These are phyloP conservation scores for Patiria pectinifera DNA, from an alignment of 53 echinoderm and acorn worm species.

Conservation along the genomic window DNA sequence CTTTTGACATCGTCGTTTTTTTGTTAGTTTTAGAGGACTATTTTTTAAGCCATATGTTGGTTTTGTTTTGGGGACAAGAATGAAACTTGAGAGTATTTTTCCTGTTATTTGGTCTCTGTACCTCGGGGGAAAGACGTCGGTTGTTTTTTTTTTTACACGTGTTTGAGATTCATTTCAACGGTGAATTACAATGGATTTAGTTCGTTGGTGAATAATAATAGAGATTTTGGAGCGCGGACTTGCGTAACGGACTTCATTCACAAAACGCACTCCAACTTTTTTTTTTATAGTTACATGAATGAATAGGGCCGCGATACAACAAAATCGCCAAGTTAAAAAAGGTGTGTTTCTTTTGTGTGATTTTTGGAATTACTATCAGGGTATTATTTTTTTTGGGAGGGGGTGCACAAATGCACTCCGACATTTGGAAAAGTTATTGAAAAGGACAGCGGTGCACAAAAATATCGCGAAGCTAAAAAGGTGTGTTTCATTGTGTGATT, in stretches of 20 bases:
- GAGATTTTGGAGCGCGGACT: not conserved
- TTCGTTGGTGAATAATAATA: not conserved
- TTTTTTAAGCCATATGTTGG: slow-evolving; percentile 4
- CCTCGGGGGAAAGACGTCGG: not conserved
- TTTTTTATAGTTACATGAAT: too few species aligned
- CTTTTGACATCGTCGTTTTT: not conserved
- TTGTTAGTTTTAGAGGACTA: not conserved
- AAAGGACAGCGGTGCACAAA: not conserved
- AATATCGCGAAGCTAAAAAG: not conserved
- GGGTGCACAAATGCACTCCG: not conserved
- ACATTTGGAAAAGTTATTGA: not conserved
- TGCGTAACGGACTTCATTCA: too few species aligned
- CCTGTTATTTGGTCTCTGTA: not conserved
- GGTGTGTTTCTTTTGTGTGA: too few species aligned
- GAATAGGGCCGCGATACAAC: too few species aligned
- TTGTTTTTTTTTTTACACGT: not conserved
- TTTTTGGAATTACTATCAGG: too few species aligned
- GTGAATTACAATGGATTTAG: not conserved
- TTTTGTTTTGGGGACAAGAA: not conserved
- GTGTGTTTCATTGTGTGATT: not conserved
- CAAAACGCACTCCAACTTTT: too few species aligned
- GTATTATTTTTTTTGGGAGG: too few species aligned
- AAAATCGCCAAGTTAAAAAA: too few species aligned
- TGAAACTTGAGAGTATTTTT: not conserved
- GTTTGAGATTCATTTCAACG: not conserved